Conservation (phyloP, 2,113 vertebrate genomes). For the Gadus macrocephalus region DNA sequence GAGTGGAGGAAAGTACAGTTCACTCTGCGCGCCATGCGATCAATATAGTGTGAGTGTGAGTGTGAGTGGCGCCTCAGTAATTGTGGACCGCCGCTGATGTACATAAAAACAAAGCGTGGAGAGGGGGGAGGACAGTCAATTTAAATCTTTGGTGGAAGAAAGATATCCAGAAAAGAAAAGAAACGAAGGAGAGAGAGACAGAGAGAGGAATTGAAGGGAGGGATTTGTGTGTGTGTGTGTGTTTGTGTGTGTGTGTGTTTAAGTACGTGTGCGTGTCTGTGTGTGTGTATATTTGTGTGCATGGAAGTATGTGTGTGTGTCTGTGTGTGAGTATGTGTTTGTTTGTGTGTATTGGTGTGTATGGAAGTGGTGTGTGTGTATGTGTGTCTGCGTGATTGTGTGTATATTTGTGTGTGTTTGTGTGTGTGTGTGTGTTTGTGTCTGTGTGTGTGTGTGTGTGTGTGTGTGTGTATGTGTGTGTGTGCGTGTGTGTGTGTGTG, state of each 20-base stretch:
- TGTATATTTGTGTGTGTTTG: no score
- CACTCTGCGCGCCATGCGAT: constrained; percentile 9
- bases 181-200: constrained; percentile 21
- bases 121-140: no score
- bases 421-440: neutral
- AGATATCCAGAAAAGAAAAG: no score
- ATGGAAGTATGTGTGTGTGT: no score
- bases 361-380: neutral
- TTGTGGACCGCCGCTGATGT: neutral
- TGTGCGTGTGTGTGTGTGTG: neutral
- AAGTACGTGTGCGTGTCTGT: no score
- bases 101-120: neutral
- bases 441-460: neutral
- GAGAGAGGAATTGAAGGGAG: constrained; percentile 33
- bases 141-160: no score
- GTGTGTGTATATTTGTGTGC: no score
- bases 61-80: neutral
- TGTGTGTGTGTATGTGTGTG: no score
- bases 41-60: constrained; percentile 24
- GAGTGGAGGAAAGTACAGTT: constrained; percentile 1
- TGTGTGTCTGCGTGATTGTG: neutral
- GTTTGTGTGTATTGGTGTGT: no score
- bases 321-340: no score
- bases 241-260: no score
- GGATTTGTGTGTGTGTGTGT: no score